phyloP scores from a whole-genome alignment of 2,113 vertebrate genomes.

The Xenotilapia leptura region DNA sequence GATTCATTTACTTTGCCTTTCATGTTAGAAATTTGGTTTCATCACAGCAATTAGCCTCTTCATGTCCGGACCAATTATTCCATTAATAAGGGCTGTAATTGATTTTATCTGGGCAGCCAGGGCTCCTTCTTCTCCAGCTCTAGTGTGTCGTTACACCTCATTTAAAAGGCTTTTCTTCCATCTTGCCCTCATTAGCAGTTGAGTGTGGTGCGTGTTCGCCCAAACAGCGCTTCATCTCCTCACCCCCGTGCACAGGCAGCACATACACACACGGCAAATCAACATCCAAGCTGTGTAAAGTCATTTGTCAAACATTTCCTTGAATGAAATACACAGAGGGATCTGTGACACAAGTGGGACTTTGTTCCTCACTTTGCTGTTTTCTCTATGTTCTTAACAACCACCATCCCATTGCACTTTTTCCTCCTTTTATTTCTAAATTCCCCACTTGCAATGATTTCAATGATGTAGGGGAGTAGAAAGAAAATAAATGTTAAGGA shows the following conservation, averaged over 20 bases:
- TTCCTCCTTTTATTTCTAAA: background rate
- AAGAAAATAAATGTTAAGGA: slow-evolving; percentile 1
- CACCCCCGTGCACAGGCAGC: background rate
- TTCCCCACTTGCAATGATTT: background rate
- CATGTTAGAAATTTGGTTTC: slow-evolving; percentile 62
- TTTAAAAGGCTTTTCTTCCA: slow-evolving; percentile 40
- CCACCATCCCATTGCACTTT: background rate
- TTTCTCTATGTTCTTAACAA: slow-evolving; percentile 5
- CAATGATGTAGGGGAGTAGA: slow-evolving; percentile 27
- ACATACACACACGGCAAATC: slow-evolving; percentile 7
- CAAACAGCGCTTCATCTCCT: background rate
- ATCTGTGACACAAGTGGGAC: slow-evolving; percentile 45
- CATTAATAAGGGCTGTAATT: slow-evolving; percentile 62
- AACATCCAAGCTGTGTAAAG: slow-evolving; percentile 54
- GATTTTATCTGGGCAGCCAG: slow-evolving; percentile 51
- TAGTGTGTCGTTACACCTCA: slow-evolving; percentile 42
- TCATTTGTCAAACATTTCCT: slow-evolving; percentile 72
- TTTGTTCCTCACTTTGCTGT: slow-evolving; percentile 57
- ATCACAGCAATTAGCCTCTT: slow-evolving; percentile 65
- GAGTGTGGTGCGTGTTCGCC: background rate
- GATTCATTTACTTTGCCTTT: slow-evolving; percentile 63
- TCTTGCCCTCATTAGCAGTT: slow-evolving; percentile 62
- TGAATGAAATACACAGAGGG: slow-evolving; percentile 56
- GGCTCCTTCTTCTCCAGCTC: slow-evolving; percentile 13
- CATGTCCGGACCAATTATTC: slow-evolving; percentile 57